These are phyloP conservation scores for Sterrhoptilus dennistouni DNA, from an alignment of 2,113 vertebrate genomes.

Conservation along the genomic window DNA sequence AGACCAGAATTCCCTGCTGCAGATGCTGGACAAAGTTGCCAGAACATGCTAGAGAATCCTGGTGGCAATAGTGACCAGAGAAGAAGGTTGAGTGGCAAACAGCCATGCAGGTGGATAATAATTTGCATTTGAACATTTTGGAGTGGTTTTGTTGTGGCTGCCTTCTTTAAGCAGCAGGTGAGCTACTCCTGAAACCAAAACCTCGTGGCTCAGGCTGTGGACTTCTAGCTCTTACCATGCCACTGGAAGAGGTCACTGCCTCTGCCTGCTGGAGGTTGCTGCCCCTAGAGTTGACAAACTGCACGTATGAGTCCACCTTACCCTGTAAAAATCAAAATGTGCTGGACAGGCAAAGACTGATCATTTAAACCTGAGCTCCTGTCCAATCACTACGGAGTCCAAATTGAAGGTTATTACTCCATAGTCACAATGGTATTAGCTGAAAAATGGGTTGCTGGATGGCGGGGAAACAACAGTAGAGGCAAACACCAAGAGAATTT, in stretches of 20 bases:
- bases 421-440: not conserved
- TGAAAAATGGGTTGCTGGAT: not conserved
- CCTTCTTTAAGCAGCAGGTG: not conserved
- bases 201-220: not conserved
- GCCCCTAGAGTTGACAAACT: not conserved
- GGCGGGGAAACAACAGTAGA: not conserved
- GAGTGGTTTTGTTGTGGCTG: not conserved
- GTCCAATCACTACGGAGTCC: not conserved
- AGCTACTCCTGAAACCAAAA: not conserved
- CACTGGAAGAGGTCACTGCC: not conserved
- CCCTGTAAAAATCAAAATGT: not conserved
- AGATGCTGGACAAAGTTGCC: not conserved
- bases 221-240: not conserved
- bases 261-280: not conserved
- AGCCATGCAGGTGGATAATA: not conserved
- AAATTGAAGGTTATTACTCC: not conserved
- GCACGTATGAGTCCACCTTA: fast-evolving
- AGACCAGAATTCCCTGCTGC: fast-evolving
- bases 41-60: not conserved
- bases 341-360: not conserved
- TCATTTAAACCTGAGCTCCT: not conserved
- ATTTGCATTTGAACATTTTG: not conserved
- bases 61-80: not conserved
- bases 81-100: not conserved
- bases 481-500: not conserved